phyloP scores from a whole-genome alignment of 2,888 invertebrate genomes.

The Capitulum mitella region DNA sequence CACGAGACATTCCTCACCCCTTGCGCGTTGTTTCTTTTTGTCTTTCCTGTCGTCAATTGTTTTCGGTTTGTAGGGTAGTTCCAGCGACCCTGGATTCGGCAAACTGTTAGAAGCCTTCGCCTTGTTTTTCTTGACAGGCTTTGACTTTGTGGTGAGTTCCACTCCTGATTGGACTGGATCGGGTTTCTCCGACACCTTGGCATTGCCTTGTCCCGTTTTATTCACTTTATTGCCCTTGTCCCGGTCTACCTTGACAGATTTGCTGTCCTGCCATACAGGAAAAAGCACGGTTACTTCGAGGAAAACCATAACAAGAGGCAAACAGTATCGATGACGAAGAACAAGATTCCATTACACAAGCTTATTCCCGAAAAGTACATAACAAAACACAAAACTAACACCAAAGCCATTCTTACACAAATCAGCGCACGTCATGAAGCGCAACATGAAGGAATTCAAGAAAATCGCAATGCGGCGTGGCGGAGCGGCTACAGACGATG shows the following conservation, averaged over 20 bases:
- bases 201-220: neutral
- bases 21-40: conserved; percentile 31
- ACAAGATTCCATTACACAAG: too few species aligned
- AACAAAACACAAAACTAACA: too few species aligned
- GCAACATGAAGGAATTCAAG: too few species aligned
- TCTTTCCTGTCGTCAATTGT: conserved; percentile 35
- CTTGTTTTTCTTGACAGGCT: conserved; percentile 5
- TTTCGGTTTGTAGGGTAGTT: conserved; percentile 43
- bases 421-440: too few species aligned
- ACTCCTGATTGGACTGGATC: neutral
- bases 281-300: too few species aligned
- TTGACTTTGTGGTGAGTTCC: neutral
- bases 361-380: too few species aligned
- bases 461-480: too few species aligned
- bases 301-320: too few species aligned
- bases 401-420: too few species aligned
- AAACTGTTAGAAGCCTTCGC: neutral
- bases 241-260: neutral
- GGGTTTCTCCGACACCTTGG: neutral
- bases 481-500: too few species aligned
- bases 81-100: conserved; percentile 36
- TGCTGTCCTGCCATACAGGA: neutral
- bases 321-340: too few species aligned
- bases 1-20: conserved; percentile 29
- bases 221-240: neutral